Conservation (phyloP, 2,888 invertebrate genomes). For the Gerris lacustris region DNA sequence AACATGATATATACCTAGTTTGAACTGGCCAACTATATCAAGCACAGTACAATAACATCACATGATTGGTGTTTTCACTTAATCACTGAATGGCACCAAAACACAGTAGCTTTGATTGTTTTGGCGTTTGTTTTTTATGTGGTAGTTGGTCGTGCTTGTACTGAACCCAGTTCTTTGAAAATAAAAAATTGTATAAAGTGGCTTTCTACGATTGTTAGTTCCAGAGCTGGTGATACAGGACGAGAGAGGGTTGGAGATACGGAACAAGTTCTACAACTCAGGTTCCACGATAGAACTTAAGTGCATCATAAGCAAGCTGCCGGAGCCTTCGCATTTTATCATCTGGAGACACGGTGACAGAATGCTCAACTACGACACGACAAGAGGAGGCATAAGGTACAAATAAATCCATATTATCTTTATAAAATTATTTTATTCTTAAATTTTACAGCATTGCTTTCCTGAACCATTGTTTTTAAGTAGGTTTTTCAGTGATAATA, state of each 20-base stretch:
- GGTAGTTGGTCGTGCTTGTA: no score
- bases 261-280: conserved; percentile 70
- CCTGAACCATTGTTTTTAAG: no score
- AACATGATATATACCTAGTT: no score
- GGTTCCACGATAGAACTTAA: conserved; percentile 71
- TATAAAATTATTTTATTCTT: not conserved
- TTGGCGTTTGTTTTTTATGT: no score
- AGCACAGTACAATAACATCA: no score
- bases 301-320: conserved; percentile 67
- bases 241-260: conserved; percentile 59
- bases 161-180: no score
- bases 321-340: conserved; percentile 56
- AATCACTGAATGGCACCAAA: no score
- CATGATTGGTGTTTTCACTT: no score
- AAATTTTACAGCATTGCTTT: no score
- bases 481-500: no score
- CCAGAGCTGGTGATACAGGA: conserved; percentile 71
- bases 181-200: not conserved
- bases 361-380: conserved; percentile 64
- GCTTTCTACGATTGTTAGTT: conserved; percentile 42
- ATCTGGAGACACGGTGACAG: conserved; percentile 66
- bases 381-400: conserved; percentile 68
- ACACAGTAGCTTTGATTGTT: no score
- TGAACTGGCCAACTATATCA: no score
- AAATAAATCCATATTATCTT: conserved; percentile 23